Conservation (phyloP, 2,797 vertebrate genomes). For the Vireo griseus region DNA sequence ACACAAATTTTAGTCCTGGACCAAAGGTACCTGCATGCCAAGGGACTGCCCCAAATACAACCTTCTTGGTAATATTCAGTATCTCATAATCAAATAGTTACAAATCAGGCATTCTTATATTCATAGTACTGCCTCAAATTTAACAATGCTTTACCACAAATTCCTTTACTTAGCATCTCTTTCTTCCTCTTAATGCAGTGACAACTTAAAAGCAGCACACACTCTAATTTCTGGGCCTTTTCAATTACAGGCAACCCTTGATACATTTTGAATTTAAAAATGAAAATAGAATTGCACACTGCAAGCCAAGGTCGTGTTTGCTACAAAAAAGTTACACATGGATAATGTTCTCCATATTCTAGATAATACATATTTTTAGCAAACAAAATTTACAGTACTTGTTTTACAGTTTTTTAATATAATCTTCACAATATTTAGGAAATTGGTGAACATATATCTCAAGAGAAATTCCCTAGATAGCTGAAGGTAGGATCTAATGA, state of each 20-base stretch:
- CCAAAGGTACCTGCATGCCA: not conserved
- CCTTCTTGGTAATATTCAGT: not conserved
- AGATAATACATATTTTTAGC: not conserved
- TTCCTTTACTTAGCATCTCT: not conserved
- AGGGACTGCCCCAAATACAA: not conserved
- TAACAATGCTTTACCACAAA: not conserved
- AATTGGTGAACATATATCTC: not conserved
- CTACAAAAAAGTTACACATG: not conserved
- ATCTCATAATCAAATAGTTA: not conserved
- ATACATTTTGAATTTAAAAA: conserved; percentile 7
- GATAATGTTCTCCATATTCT: not conserved
- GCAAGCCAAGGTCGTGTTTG: not conserved
- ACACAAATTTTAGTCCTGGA: not conserved
- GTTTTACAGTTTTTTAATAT: not conserved
- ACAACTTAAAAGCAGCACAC: not conserved
- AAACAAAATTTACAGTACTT: not conserved
- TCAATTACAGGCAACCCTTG: not conserved
- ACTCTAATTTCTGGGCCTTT: not conserved
- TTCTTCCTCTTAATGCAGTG: not conserved
- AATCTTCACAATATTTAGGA: not conserved
- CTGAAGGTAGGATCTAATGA: not conserved
- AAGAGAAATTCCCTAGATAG: not conserved
- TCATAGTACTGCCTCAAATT: not conserved
- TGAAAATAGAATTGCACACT: not conserved
- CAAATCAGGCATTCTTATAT: not conserved